Conservation (phyloP, 1,140 invertebrate genomes). For the Watersipora subatra region DNA sequence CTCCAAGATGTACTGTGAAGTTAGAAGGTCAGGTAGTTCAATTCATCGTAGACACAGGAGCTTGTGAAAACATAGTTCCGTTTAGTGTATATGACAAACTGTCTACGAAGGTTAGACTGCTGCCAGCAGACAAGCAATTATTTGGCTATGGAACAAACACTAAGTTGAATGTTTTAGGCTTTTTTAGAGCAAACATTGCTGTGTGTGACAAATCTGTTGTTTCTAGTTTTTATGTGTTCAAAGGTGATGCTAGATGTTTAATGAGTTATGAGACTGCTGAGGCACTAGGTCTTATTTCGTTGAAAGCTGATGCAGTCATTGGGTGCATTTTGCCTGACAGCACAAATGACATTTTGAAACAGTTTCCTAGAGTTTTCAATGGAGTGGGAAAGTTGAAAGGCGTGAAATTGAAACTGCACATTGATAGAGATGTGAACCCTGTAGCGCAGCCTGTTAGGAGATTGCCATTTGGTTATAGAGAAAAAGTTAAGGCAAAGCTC, state of each 20-base stretch:
- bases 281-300: background rate
- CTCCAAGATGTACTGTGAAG: too few relatives aligned
- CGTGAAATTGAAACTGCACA: background rate
- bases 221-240: background rate
- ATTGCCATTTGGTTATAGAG: background rate
- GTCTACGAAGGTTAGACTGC: too few relatives aligned
- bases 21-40: too few relatives aligned
- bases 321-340: background rate
- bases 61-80: too few relatives aligned
- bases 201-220: background rate
- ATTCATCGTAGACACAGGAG: too few relatives aligned
- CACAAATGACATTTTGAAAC: background rate
- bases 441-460: background rate
- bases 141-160: background rate
- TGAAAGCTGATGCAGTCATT: background rate
- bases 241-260: background rate
- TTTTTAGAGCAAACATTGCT: background rate
- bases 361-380: background rate
- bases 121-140: too few relatives aligned
- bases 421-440: background rate
- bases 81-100: too few relatives aligned
- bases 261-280: background rate
- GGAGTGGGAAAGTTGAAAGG: background rate
- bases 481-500: background rate
- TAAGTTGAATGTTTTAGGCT: background rate